These are phyloP conservation scores for Halisarca cf. caerulea DNA, from an alignment of 37 sponge, comb jelly and placozoan genomes.

Conservation along the genomic window DNA sequence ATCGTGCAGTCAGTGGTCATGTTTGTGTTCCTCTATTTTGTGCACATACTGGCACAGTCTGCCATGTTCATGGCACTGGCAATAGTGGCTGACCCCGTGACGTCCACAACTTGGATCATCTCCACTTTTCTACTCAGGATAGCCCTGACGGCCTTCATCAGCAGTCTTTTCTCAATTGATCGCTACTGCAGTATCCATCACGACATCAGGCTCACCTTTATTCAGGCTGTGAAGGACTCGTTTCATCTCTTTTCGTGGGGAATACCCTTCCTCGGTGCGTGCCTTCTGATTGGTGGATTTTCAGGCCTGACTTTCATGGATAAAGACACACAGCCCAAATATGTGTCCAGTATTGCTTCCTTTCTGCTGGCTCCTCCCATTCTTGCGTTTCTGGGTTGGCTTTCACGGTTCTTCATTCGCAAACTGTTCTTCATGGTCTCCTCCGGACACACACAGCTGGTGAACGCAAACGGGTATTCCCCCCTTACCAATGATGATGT, in stretches of 20 bases:
- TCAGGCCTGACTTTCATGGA: slow-evolving; percentile 20
- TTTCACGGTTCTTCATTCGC: background rate
- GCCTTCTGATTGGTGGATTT: background rate
- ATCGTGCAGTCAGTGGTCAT: background rate
- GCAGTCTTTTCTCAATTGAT: slow-evolving; percentile 6
- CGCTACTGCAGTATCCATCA: background rate
- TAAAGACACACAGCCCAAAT: slow-evolving; percentile 9
- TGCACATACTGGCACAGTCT: background rate
- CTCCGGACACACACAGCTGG: background rate
- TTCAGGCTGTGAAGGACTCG: background rate
- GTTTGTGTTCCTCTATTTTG: background rate
- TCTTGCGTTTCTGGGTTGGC: slow-evolving; percentile 10
- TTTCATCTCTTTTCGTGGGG: slow-evolving; percentile 7
- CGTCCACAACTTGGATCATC: background rate
- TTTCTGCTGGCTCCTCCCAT: slow-evolving; percentile 14
- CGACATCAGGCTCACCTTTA: background rate
- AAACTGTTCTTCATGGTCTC: slow-evolving; percentile 10
- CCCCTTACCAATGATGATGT: background rate
- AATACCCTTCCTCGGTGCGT: background rate
- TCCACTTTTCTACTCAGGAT: background rate
- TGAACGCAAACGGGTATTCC: background rate
- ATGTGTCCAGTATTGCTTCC: slow-evolving; percentile 19
- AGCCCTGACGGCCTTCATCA: background rate
- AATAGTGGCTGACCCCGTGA: slow-evolving; percentile 14
- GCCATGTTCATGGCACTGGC: background rate